Base-by-base conservation (phyloP, 2,888 invertebrate genomes). In the Trilocha varians region DNA sequence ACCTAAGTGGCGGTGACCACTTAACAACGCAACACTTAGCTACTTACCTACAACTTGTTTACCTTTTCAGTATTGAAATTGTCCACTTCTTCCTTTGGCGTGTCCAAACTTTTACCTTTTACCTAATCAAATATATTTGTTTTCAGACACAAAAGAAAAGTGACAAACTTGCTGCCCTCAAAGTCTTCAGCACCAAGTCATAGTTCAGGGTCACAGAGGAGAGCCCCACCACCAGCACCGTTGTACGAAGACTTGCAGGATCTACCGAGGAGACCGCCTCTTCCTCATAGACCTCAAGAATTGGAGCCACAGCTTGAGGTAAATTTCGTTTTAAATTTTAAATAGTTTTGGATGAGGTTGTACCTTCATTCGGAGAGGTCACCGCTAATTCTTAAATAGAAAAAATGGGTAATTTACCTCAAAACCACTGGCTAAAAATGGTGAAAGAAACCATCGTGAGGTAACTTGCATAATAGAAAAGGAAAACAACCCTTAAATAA, bases 141-240 rank as follows among this genome's bases (percentile, higher is more conserved):
- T 65, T 68, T 71, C 90, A 94, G 94, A 77, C 93, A 94, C 76
- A 94, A 94, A 78, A 89, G 93, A 76, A 93, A 93, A 91, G 93
- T 94, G 67, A 93, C 93, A 70, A 94, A 93, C 66, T 89, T 94
- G 48, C 87, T 94, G 62, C 94, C 94, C 37, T 94, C 94, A 71
- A 94, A 94, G 78, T 92, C 92, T 38, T 90, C 91, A 48, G 91
- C 88, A 1, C 77, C 87, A 8, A 70, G 82, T 47, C 76, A 87
- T 46, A 59, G 70, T 38, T 49, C 70, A 49, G 88, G 87, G 44
- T 88, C 85, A 16, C 88, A 73, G 53, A 74, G 78, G 52, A 84
- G 74, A 52, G 88, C 77, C 44, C 88, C 74, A 13, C 88, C 87
- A 45, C 82, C 88, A 41, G 87, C 89, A 0, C 92, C 92, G 34